Evolutionary conservation across 2,797 vertebrate species (phyloP), one percentile per base, ranked within the genome.

Genomic region (Micromesistius poutassou): DNA sequence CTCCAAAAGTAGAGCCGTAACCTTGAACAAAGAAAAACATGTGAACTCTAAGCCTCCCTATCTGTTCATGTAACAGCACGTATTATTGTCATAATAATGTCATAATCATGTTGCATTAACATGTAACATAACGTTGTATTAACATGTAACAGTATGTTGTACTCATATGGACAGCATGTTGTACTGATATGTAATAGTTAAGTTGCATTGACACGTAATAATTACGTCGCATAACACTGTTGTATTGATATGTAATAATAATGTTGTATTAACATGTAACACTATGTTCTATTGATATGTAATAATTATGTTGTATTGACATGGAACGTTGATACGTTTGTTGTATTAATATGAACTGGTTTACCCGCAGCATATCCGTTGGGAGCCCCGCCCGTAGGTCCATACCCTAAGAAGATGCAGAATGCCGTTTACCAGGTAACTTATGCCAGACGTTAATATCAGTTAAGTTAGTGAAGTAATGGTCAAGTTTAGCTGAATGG

Each of bases 11-110:
- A 71, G 86, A 71, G 19, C 76, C 77, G 12, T 91, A 90, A 83
- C 89, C 91, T 93, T 73, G 35, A 86, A 89, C 25, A 80, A 25
- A 82, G 6, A 14, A 77, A 22, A 25, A 1, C 55, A 79, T 73
- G 30, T 50, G 3, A 28, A n/a, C 31, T 19, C 30, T 74, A 19
- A 68, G 22, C n/a, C 30, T 22, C 3, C 40, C 40, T 42, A 25
- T 40, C 31, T 66, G 46, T n/a, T 28, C 25, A 30, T 70, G 62
- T 25, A 5, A 10, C 33, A 38, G 6, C 19, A 68, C 19, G 33
- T 25, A 62, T 30, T 16, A 42, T 42, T 42, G 12, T 13, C 40
- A 42, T 31, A 31, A 31, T 31, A 31, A 31, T 42, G 40, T 42
- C 9, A 42, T 14, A 42, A 19, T 22, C 4, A 6, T 55, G 46